Percentiles rank a stretch among this genome's conserved stretches.
phyloP scores from a whole-genome alignment of 1,140 invertebrate species.

The Halictus rubicundus region DNA sequence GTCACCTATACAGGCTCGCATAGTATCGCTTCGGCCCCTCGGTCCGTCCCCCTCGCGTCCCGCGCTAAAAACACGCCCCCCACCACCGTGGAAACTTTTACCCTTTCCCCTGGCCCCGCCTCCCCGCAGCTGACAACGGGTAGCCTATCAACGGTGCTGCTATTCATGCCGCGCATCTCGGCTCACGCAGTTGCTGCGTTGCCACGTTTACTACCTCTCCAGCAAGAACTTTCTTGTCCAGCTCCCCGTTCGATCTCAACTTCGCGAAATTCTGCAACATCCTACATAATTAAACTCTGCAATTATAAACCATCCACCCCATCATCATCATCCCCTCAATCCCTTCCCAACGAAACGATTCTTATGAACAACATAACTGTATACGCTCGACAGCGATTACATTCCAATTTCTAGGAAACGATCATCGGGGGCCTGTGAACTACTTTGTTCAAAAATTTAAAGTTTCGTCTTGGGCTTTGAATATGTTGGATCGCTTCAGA shows the following conservation, averaged over 20 bases:
- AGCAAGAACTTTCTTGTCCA: constrained; percentile 59
- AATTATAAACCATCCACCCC: too few species aligned
- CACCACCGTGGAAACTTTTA: constrained; percentile 65
- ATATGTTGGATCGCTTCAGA: background rate
- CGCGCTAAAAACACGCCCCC: constrained; percentile 18
- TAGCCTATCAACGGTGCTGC: constrained; percentile 54
- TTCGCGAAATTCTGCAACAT: background rate
- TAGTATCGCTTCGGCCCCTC: constrained; percentile 13
- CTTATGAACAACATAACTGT: background rate
- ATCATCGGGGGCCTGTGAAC: background rate
- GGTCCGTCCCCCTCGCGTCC: background rate
- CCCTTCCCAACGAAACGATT: too few species aligned
- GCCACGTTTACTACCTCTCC: constrained; percentile 46
- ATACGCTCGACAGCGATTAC: background rate
- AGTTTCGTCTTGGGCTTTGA: constrained; percentile 25
- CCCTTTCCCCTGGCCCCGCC: background rate
- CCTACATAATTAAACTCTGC: too few species aligned
- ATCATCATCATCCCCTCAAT: too few species aligned
- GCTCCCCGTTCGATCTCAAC: constrained; percentile 3
- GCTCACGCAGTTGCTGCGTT: constrained; percentile 67
- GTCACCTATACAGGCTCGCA: constrained; percentile 14
- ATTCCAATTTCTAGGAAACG: background rate
- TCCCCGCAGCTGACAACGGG: constrained; percentile 13
- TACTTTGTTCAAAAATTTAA: constrained; percentile 15
- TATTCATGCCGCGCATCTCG: constrained; percentile 71